phyloP scores from a whole-genome alignment of 1,140 invertebrate species.

The Bombyx mori region ASM3026992v2 NC_085121.1:10511001-10511500 shows the following conservation, averaged over 20 bases:
- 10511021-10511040: constrained; percentile 44
- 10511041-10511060: constrained; percentile 36
- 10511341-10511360: constrained; percentile 64
- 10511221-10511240: constrained; percentile 56
- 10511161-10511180: constrained; percentile 30
- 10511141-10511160: constrained; percentile 25
- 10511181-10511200: constrained; percentile 9
- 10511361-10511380: constrained; percentile 62
- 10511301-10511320: constrained; percentile 52
- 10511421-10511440: constrained; percentile 54
- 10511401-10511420: constrained; percentile 62
- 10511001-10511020: constrained; percentile 66
- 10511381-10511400: constrained; percentile 64
- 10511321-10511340: constrained; percentile 42
- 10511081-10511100: constrained; percentile 11
- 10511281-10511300: constrained; percentile 62
- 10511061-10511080: constrained; percentile 30
- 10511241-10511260: constrained; percentile 66
- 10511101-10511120: constrained; percentile 1
- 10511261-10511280: constrained; percentile 66
- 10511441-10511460: constrained; percentile 19
- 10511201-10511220: constrained; percentile 39
- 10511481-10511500: neutral
- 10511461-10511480: constrained; percentile 15
- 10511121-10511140: constrained; percentile 36